Evolutionary conservation across 2,113 vertebrate species (phyloP).

Genomic region (Diphyllodes magnificus): DNA sequence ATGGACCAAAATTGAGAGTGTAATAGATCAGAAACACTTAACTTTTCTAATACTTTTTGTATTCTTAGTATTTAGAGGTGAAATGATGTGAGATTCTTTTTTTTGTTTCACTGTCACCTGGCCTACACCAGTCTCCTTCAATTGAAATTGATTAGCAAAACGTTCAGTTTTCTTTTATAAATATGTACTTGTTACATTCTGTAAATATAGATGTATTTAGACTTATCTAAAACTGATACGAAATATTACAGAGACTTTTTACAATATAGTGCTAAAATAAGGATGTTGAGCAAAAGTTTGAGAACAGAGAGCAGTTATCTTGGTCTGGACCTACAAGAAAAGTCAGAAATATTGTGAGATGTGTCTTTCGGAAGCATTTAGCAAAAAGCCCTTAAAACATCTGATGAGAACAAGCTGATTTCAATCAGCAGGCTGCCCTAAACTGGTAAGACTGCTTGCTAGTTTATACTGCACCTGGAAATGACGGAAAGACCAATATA

Average conservation of each 20-base stretch:
- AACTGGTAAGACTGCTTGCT: neutral
- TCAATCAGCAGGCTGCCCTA: neutral
- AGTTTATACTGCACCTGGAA: neutral
- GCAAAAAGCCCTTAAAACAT: neutral
- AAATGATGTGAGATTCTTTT: neutral
- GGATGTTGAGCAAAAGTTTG: neutral
- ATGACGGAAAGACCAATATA: neutral
- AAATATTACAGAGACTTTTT: neutral
- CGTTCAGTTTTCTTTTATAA: neutral
- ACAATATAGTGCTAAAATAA: neutral
- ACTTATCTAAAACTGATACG: neutral
- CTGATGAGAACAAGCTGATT: neutral
- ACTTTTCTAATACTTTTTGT: neutral
- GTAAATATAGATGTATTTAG: neutral
- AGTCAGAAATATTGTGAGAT: neutral
- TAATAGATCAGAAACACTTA: neutral
- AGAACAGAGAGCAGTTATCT: neutral
- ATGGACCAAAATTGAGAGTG: neutral
- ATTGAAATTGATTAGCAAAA: neutral
- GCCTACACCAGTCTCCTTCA: neutral
- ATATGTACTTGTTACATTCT: neutral
- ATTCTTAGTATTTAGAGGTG: neutral
- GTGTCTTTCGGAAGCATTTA: neutral
- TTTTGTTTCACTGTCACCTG: neutral
- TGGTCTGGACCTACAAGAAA: neutral